phyloP scores from a whole-genome alignment of 2,113 vertebrate genomes.

The Colaptes auratus region DNA sequence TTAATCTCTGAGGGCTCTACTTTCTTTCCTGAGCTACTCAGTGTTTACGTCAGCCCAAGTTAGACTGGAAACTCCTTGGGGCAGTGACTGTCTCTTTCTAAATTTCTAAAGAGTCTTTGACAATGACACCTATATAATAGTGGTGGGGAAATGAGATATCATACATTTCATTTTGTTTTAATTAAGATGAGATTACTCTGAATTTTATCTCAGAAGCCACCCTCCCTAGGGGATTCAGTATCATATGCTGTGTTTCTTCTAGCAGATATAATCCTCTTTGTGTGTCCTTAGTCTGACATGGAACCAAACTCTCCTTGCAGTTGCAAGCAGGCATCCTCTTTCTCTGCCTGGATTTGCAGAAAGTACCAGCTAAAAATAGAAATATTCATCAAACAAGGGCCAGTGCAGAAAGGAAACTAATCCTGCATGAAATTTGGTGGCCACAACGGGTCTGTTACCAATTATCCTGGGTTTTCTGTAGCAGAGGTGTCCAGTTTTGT shows the following conservation, averaged over 20 bases:
- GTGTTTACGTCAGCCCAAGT: background rate
- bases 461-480: background rate
- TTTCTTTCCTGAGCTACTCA: conserved; percentile 3
- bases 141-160: background rate
- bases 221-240: conserved; percentile 10
- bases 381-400: background rate
- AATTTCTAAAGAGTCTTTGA: background rate
- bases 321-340: conserved; percentile 3
- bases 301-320: conserved; percentile 29
- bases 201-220: conserved; percentile 30
- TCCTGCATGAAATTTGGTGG: background rate
- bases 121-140: conserved; percentile 19
- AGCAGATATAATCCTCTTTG: conserved; percentile 49
- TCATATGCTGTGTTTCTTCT: conserved; percentile 24
- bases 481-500: background rate
- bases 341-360: conserved; percentile 37
- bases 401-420: conserved; percentile 2
- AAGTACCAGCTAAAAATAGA: conserved; percentile 36
- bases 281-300: conserved; percentile 11
- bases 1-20: background rate
- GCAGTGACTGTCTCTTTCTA: background rate
- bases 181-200: conserved; percentile 54
- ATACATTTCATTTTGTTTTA: conserved; percentile 55
- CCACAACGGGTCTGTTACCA: background rate
- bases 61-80: conserved; percentile 2